These are phyloP conservation scores for Thymelicus acteon DNA, from an alignment of 2,888 invertebrate species.

Conservation along the genomic window DNA sequence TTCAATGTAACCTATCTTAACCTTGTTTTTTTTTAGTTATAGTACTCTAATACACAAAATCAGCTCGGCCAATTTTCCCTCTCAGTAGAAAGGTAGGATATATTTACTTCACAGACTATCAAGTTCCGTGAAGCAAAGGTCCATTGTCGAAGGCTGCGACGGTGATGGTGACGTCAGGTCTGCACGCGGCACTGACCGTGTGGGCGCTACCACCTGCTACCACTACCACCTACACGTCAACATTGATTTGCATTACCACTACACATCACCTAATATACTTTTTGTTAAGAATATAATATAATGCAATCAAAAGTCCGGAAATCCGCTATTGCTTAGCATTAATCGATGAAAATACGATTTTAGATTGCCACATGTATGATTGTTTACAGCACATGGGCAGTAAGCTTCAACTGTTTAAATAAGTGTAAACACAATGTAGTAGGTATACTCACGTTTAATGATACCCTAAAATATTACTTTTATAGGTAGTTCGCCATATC, in stretches of 20 bases:
- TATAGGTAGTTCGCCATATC: too few relatives aligned
- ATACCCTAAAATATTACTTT: too few relatives aligned
- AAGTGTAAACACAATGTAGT: not conserved
- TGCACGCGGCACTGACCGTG: slow-evolving; percentile 80
- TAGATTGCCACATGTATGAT: not conserved
- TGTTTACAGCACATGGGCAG: not conserved
- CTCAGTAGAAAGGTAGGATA: not conserved
- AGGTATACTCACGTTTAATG: not conserved
- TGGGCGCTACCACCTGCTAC: slow-evolving; percentile 69
- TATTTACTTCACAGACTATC: slow-evolving; percentile 4
- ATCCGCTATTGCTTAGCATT: not conserved
- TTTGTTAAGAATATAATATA: not conserved
- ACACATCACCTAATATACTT: slow-evolving; percentile 42
- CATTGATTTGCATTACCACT: slow-evolving; percentile 26
- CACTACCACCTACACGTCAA: slow-evolving; percentile 59
- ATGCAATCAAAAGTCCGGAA: not conserved
- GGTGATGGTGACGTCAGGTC: slow-evolving; percentile 73
- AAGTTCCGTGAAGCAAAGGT: slow-evolving; percentile 57
- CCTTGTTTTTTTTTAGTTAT: too few relatives aligned
- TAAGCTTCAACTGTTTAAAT: not conserved
- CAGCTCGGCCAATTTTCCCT: not conserved
- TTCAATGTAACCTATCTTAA: too few relatives aligned
- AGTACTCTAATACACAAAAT: not conserved
- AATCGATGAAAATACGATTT: too few relatives aligned
- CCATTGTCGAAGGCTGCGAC: slow-evolving; percentile 63